Percentiles rank a stretch among this genome's conserved stretches.
phyloP scores from a whole-genome alignment of 2,888 invertebrate species.

The Zygogramma bicolorata region DNA sequence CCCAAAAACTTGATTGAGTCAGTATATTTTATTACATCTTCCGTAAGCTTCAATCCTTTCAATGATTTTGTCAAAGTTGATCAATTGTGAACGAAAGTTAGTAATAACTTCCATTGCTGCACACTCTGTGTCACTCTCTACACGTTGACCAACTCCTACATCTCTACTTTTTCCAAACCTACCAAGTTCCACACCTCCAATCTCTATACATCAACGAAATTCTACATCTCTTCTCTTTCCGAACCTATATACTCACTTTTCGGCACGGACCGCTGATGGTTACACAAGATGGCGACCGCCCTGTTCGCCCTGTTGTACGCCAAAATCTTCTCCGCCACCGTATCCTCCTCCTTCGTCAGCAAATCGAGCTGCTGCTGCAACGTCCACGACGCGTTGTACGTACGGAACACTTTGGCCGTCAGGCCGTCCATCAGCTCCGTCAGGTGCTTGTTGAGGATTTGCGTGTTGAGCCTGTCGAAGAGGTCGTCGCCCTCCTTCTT shows the following conservation, averaged over 20 bases:
- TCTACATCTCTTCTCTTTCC: no score
- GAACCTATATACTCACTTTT: slow-evolving; percentile 75
- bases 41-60: no score
- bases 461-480: slow-evolving; percentile 97
- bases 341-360: slow-evolving; percentile 86
- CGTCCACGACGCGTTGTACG: slow-evolving; percentile 99
- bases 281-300: slow-evolving; percentile 98
- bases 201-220: no score
- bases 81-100: no score
- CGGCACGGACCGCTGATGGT: slow-evolving; percentile 99
- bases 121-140: no score
- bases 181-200: no score
- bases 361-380: slow-evolving; percentile 95
- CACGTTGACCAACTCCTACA: no score
- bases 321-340: slow-evolving; percentile 87
- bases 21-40: no score
- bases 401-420: slow-evolving; percentile 99
- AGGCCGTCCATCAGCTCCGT: slow-evolving; percentile 97
- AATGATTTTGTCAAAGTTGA: no score
- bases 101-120: no score
- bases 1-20: no score
- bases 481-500: slow-evolving; percentile 95
- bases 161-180: no score
- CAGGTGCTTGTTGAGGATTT: slow-evolving; percentile 96
- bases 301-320: slow-evolving; percentile 98